Evolutionary conservation across 2,888 invertebrate species (phyloP).

Genomic region (Caenorhabditis macrosperma): DNA sequence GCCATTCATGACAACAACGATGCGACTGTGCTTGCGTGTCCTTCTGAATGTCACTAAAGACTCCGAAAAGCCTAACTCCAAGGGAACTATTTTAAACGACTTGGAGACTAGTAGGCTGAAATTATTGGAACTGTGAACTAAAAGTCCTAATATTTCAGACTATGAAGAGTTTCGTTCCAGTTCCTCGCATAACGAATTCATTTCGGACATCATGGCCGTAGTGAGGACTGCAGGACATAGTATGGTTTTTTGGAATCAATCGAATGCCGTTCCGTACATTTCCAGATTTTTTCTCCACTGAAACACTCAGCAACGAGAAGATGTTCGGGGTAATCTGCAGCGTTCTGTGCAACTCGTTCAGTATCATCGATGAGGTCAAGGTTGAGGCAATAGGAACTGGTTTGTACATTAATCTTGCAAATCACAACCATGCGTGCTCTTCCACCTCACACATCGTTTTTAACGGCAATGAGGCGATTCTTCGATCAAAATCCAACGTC

Average conservation of each 20-base stretch:
- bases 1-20: conserved; percentile 20
- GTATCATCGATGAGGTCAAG: conserved; percentile 30
- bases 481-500: conserved; percentile 5
- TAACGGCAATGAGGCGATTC: conserved; percentile 21
- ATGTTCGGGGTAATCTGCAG: conserved; percentile 29
- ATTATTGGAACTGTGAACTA: background rate
- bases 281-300: no score
- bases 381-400: conserved; percentile 44
- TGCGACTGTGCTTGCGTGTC: conserved; percentile 33
- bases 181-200: conserved; percentile 30
- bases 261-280: no score
- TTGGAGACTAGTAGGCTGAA: conserved; percentile 54
- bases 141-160: conserved; percentile 26
- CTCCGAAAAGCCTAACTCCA: conserved; percentile 1
- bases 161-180: conserved; percentile 37
- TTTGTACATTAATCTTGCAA: conserved; percentile 41
- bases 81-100: conserved; percentile 26
- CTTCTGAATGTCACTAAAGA: background rate
- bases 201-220: conserved; percentile 30
- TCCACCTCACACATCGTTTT: conserved; percentile 43
- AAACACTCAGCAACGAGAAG: conserved; percentile 6
- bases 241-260: no score
- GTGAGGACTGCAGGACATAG: conserved; percentile 13
- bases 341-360: conserved; percentile 47
- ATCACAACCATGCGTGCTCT: conserved; percentile 51